phyloP scores from a whole-genome alignment of 1,140 invertebrate genomes.

The Drosophila albomicans region DNA sequence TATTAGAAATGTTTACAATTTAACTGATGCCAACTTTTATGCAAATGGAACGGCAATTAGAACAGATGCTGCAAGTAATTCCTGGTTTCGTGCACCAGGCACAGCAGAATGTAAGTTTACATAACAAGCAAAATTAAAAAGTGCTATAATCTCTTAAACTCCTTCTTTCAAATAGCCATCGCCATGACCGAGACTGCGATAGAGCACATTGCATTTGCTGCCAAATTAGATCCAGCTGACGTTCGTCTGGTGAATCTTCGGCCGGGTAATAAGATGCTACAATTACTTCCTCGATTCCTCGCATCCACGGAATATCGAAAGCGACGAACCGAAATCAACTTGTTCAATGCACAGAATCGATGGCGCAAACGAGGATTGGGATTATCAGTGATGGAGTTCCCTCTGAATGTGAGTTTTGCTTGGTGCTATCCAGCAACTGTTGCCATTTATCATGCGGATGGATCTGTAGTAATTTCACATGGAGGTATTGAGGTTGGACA shows the following conservation, averaged over 20 bases:
- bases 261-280: slow-evolving; percentile 81
- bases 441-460: slow-evolving; percentile 88
- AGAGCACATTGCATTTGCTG: slow-evolving; percentile 90
- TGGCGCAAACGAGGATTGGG: slow-evolving; percentile 89
- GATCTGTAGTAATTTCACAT: slow-evolving; percentile 88
- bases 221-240: slow-evolving; percentile 89
- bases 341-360: slow-evolving; percentile 88
- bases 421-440: slow-evolving; percentile 86
- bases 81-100: slow-evolving; percentile 88
- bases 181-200: slow-evolving; percentile 91
- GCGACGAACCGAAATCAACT: slow-evolving; percentile 85
- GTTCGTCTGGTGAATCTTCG: slow-evolving; percentile 88
- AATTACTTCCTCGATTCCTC: slow-evolving; percentile 70
- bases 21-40: slow-evolving; percentile 85
- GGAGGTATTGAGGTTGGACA: slow-evolving; percentile 91
- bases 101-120: slow-evolving; percentile 86
- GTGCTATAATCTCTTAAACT: slow-evolving; percentile 43
- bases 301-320: slow-evolving; percentile 85
- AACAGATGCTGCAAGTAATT: slow-evolving; percentile 89
- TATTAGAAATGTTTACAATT: slow-evolving; percentile 87
- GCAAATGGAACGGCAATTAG: slow-evolving; percentile 86
- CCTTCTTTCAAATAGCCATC: slow-evolving; percentile 84
- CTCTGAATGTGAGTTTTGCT: slow-evolving; percentile 86
- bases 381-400: slow-evolving; percentile 87
- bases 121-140: slow-evolving; percentile 85